Evolutionary conservation across 2,797 vertebrate genomes (phyloP).

Genomic region (Sebastes oblongus): DNA sequence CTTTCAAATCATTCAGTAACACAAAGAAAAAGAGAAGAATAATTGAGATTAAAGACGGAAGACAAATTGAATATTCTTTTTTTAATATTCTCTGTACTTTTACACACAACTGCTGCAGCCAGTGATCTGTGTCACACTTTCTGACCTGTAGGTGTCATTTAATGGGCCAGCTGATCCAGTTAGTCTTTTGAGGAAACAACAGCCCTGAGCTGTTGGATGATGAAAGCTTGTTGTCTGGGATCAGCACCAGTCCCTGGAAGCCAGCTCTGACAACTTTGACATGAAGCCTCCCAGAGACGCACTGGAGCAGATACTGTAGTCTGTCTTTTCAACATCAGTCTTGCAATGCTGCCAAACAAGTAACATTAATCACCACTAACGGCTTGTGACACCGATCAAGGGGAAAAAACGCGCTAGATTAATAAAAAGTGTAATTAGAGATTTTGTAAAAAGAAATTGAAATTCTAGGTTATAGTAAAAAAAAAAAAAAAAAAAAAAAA

Average conservation of each 20-base stretch:
- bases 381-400: not conserved
- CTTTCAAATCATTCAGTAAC: not conserved
- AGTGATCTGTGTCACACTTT: not conserved
- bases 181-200: constrained; percentile 37
- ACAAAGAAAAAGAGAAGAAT: not conserved
- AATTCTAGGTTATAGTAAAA: not conserved
- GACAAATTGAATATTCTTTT: not conserved
- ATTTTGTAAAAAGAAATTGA: not conserved
- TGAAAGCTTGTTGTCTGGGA: constrained; percentile 24
- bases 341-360: constrained; percentile 3
- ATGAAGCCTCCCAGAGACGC: constrained; percentile 29
- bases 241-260: constrained; percentile 18
- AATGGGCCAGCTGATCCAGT: constrained; percentile 7
- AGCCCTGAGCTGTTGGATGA: constrained; percentile 27
- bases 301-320: constrained; percentile 19
- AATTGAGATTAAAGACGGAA: not conserved
- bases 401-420: not conserved
- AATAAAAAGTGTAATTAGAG: not conserved
- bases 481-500: rapidly evolving
- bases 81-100: not conserved
- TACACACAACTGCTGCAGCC: not conserved
- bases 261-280: constrained; percentile 32
- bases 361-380: constrained; percentile 21
- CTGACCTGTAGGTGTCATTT: constrained; percentile 10
- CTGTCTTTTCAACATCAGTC: constrained; percentile 14